Conservation (phyloP, 2,113 vertebrate genomes). For the Galeopterus variegatus region DNA sequence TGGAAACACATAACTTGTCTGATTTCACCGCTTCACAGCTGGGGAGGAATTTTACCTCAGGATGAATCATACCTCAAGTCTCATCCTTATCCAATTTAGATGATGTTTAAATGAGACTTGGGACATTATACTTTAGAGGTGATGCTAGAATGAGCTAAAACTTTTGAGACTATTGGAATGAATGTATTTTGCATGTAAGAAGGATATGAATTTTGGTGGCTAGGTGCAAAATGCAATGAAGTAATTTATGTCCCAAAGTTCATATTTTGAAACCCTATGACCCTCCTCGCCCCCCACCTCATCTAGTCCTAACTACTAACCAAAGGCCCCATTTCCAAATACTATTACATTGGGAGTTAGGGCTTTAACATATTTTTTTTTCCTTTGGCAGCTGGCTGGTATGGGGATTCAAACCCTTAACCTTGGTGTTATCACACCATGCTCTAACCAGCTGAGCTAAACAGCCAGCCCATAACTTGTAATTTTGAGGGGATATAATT, state of each 20-base stretch:
- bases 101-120: background rate
- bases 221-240: background rate
- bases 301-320: background rate
- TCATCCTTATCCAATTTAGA: background rate
- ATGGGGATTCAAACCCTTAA: too few relatives aligned
- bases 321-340: background rate
- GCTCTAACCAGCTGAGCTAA: too few relatives aligned
- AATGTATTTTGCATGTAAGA: conserved; percentile 29
- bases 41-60: conserved; percentile 30
- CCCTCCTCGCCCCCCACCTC: background rate
- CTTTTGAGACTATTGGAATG: background rate
- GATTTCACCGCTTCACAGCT: background rate
- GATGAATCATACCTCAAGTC: background rate
- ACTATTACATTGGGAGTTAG: background rate
- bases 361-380: background rate
- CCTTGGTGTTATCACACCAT: too few relatives aligned
- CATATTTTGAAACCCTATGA: background rate
- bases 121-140: background rate
- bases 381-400: too few relatives aligned
- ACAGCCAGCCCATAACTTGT: too few relatives aligned
- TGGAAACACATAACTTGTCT: background rate
- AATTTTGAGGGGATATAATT: background rate
- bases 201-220: background rate
- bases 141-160: background rate
- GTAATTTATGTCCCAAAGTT: conserved; percentile 1